Evolutionary conservation across 2,113 vertebrate genomes (phyloP).

Genomic region (Irena cyanogastra): DNA sequence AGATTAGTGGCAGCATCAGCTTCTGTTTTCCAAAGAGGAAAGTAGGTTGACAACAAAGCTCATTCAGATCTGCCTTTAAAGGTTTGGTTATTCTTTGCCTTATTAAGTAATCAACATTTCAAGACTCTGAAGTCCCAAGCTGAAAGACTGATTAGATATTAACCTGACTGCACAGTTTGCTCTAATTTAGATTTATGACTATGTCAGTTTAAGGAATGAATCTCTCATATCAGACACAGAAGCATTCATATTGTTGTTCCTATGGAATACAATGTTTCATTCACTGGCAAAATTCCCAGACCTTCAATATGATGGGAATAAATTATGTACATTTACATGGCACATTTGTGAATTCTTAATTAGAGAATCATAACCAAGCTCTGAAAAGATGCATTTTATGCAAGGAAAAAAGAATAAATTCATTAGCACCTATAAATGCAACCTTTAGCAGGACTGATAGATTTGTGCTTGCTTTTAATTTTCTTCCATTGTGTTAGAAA

Average conservation of each 20-base stretch:
- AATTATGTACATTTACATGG: constrained; percentile 65
- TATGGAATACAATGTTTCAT: constrained; percentile 63
- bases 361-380: constrained; percentile 55
- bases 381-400: constrained; percentile 56
- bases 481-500: constrained; percentile 22
- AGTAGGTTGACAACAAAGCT: constrained; percentile 8
- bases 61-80: neutral
- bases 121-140: neutral
- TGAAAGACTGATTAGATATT: constrained; percentile 53
- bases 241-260: constrained; percentile 34
- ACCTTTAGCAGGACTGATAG: constrained; percentile 32
- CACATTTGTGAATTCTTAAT: constrained; percentile 69
- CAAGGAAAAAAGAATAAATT: constrained; percentile 54
- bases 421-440: constrained; percentile 55
- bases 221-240: constrained; percentile 59
- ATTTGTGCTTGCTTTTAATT: constrained; percentile 58
- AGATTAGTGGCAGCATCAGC: neutral
- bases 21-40: constrained; percentile 2
- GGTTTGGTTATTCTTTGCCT: constrained; percentile 4
- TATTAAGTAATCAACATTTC: constrained; percentile 47
- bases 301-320: constrained; percentile 66
- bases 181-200: constrained; percentile 69
- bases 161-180: constrained; percentile 41
- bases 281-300: constrained; percentile 73
- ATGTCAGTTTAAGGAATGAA: constrained; percentile 55